These are phyloP conservation scores for Hippopotamyrus pictus DNA, from an alignment of 2,797 vertebrate species.

Conservation along the genomic window DNA sequence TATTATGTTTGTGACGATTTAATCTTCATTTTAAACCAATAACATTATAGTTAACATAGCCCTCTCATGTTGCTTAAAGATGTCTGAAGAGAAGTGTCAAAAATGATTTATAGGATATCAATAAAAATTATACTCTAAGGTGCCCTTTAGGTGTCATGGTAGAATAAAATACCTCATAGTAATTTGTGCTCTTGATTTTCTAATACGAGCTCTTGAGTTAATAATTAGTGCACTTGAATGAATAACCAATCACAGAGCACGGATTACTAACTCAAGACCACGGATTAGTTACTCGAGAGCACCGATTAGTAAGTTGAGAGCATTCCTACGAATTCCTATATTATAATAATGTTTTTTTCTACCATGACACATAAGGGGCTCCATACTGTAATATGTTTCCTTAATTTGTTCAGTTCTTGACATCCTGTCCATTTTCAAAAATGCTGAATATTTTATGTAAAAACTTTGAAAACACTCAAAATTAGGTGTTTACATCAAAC, in stretches of 20 bases:
- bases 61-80: background rate
- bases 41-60: background rate
- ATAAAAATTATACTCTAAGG: background rate
- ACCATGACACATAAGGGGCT: background rate
- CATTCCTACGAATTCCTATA: background rate
- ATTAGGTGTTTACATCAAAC: background rate
- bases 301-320: background rate
- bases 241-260: background rate
- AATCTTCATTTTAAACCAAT: background rate
- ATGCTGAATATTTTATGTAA: background rate
- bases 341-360: background rate
- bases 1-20: background rate
- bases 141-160: background rate
- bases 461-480: background rate
- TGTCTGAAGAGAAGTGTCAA: background rate
- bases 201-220: background rate
- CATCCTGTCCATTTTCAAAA: background rate
- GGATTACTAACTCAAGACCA: background rate
- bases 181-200: background rate
- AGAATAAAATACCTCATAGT: background rate
- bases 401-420: background rate
- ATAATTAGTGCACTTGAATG: background rate
- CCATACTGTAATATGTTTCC: background rate
- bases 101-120: background rate
- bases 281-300: background rate